A percentile compares a stretch with the other conserved stretches of the same genome.
Conservation (phyloP, 2,113 vertebrate genomes). For the Phylloscopus whistleri region DNA sequence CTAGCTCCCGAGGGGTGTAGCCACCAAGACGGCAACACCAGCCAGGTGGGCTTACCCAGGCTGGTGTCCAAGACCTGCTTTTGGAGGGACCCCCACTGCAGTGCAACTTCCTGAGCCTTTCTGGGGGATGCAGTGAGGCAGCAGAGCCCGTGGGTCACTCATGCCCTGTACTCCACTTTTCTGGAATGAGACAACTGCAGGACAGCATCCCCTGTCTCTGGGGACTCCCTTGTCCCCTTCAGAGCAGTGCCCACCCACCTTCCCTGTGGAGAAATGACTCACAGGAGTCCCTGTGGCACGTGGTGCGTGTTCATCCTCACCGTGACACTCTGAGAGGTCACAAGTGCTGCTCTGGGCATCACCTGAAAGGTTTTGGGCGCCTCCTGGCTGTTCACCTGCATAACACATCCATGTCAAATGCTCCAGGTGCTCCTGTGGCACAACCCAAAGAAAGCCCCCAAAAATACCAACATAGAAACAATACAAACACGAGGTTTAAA, state of each 20-base stretch:
- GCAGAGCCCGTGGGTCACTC: background rate
- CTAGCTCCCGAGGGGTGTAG: rapidly evolving
- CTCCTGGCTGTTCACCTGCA: background rate
- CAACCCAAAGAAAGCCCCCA: background rate
- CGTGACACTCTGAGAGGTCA: rapidly evolving
- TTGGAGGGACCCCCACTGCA: rapidly evolving
- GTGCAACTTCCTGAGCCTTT: rapidly evolving
- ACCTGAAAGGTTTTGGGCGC: background rate
- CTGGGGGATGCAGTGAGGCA: rapidly evolving
- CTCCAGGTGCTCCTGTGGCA: background rate
- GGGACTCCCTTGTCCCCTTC: no score
- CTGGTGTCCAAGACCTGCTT: background rate
- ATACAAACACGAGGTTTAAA: background rate
- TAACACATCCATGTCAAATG: background rate
- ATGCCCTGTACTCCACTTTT: rapidly evolving
- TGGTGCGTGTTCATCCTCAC: rapidly evolving
- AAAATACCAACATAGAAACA: background rate
- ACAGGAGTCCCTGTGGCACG: rapidly evolving
- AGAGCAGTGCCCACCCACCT: rapidly evolving
- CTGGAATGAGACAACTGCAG: no score
- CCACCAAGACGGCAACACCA: background rate
- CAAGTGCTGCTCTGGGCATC: background rate
- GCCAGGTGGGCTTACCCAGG: background rate
- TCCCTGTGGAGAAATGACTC: rapidly evolving
- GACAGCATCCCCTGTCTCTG: no score